These are phyloP conservation scores for Alosa sapidissima DNA, from an alignment of 2,797 vertebrate species.

Conservation along the genomic window DNA sequence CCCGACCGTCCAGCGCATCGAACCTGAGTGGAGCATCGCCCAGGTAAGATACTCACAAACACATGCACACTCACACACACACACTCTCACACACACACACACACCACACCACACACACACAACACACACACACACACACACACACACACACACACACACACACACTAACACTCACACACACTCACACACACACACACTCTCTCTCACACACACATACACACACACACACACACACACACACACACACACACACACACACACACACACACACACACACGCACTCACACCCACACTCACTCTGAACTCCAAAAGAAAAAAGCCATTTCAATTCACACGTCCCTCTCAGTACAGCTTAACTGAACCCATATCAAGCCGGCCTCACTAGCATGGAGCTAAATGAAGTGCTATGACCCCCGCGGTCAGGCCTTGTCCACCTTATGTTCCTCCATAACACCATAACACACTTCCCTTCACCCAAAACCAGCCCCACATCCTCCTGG, in stretches of 20 bases:
- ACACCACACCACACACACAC: neutral
- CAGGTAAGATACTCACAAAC: conserved; percentile 73
- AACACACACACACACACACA: neutral
- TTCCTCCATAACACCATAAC: neutral
- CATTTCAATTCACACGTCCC: neutral
- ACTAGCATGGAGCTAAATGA: neutral
- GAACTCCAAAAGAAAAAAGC: neutral
- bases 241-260: neutral
- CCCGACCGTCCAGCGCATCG: conserved; percentile 89
- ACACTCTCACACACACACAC: neutral
- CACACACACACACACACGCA: neutral
- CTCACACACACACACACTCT: neutral
- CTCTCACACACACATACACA: neutral
- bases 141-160: neutral
- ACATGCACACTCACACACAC: neutral
- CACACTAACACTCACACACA: no score
- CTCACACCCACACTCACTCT: neutral
- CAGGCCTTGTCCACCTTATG: neutral
- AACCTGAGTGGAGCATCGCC: conserved; percentile 98
- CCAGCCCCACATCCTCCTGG: neutral
- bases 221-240: neutral
- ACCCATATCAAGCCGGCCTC: neutral
- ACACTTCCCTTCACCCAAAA: neutral
- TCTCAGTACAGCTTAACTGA: neutral
- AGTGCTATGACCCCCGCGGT: neutral